Evolutionary conservation across 2,888 invertebrate species (phyloP).

Genomic region (Lepidocyrtinus sp.): DNA sequence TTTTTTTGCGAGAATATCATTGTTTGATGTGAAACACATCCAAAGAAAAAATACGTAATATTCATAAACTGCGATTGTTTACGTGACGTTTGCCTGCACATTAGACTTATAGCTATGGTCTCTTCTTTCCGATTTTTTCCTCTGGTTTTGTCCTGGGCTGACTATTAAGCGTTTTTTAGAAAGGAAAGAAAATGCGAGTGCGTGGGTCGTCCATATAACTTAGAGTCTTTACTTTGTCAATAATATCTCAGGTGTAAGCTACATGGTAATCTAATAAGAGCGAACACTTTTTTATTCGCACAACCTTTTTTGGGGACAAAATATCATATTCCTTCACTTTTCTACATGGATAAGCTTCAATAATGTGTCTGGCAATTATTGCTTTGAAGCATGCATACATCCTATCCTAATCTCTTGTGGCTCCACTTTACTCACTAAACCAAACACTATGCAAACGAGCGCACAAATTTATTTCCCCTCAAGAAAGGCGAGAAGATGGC

Average conservation of each 20-base stretch:
- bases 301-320: constrained; percentile 55
- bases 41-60: background rate
- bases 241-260: constrained; percentile 26
- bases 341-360: no score
- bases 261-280: constrained; percentile 18
- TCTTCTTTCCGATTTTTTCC: background rate
- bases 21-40: background rate
- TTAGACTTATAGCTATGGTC: constrained; percentile 13
- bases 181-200: background rate
- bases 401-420: no score
- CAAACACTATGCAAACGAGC: no score
- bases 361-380: no score
- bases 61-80: constrained; percentile 24
- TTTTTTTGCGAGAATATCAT: background rate
- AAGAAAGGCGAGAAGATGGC: no score
- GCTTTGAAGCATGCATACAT: no score
- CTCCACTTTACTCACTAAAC: no score
- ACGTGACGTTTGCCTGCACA: constrained; percentile 39
- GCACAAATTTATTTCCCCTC: no score
- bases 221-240: constrained; percentile 35
- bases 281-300: constrained; percentile 24
- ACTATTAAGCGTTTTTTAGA: no score
- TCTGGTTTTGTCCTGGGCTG: background rate
- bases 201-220: constrained; percentile 33
- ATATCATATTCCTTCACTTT: constrained; percentile 34